Evolutionary conservation across 2,888 invertebrate genomes (phyloP).

Genomic region (Microplitis manilae): DNA sequence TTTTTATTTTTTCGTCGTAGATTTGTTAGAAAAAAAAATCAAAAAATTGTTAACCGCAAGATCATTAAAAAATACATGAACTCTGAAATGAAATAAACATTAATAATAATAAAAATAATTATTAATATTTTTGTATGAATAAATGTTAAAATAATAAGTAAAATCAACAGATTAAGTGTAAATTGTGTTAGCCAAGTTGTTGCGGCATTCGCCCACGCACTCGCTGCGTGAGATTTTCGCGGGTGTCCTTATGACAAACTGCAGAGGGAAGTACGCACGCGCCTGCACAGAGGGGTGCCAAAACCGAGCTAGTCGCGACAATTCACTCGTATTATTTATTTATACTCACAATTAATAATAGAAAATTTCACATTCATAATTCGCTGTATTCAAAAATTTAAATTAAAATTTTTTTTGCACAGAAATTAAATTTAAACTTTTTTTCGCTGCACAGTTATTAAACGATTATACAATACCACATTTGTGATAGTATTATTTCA

Average conservation of each 20-base stretch:
- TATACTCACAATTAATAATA: conserved; percentile 32
- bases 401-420: not conserved
- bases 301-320: conserved; percentile 30
- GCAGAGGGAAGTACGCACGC: conserved; percentile 32
- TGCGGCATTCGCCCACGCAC: conserved; percentile 37
- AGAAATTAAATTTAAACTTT: not conserved
- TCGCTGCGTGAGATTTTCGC: conserved; percentile 40
- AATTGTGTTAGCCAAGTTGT: conserved; percentile 29
- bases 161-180: conserved; percentile 10
- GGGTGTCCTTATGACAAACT: conserved; percentile 43
- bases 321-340: conserved; percentile 38
- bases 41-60: not conserved
- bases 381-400: not conserved
- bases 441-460: not conserved
- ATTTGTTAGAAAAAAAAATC: too few species aligned
- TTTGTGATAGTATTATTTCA: not conserved
- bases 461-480: not conserved
- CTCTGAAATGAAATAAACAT: not conserved
- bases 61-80: too few species aligned
- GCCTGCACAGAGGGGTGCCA: conserved; percentile 41
- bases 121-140: not conserved
- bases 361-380: not conserved
- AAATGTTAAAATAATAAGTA: not conserved
- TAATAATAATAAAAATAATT: not conserved
- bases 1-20: too few species aligned